Evolutionary conservation across 2,113 vertebrate species (phyloP), one percentile per base, ranked within the genome.

Genomic region (Caranx melampygus): DNA sequence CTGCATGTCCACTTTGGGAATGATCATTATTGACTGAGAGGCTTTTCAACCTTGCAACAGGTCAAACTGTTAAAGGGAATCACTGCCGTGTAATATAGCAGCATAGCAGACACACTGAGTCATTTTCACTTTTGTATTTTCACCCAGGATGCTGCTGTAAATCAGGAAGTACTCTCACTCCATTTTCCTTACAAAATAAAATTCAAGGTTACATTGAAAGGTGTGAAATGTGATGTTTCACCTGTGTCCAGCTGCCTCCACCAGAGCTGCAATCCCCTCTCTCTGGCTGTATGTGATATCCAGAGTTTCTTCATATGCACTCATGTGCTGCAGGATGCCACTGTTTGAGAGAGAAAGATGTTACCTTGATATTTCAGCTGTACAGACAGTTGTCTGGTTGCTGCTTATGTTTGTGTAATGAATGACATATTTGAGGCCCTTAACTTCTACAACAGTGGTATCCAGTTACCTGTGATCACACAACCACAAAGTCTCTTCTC

Each of bases 161-260:
- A 49, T 49, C 16, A 49, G 47, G 7, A 49, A 49, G 47, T 18
- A 16, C 47, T 49, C 47, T 18, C 4, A 20, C 5, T 21, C 51
- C 11, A 8, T 54, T 21, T 21, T 49, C 16, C 47, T 18, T 49
- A 14, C 4, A 14, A 7, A 49, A 6, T 7, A 20, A 20, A 49
- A 20, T 49, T 3, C 73, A 60, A 71, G 33, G 58, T 40, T 15
- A 54, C 26, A 60, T 13, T 20, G 10, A 69, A 57, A 49, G 33
- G 9, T 47, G 58, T 47, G 4, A 40, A 57, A n/a, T 35, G 42
- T 42, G 57, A 75, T 73, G 62, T 42, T 45, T 34, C 66, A 95
- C 95, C 95, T 96, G 62, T 64, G 79, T 67, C 93, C 95, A 13
- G 93, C 93, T 33, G 94, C 93, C 72, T 95, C 92, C 89, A 95